Conservation (phyloP, 2,797 vertebrate species). For the Cottoperca gobio region DNA sequence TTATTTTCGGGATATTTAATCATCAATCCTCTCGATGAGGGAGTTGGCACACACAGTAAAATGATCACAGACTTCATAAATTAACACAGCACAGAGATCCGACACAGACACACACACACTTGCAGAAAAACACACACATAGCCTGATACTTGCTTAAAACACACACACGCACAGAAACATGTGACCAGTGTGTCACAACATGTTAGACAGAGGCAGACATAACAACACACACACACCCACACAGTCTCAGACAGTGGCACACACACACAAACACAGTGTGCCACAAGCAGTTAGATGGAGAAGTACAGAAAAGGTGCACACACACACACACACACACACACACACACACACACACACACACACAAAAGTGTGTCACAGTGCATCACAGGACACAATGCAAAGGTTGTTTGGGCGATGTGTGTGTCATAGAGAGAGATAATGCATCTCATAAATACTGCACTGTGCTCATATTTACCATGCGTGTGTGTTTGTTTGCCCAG, state of each 20-base stretch:
- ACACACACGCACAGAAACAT: neutral
- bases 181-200: slow-evolving; percentile 29
- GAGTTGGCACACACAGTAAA: slow-evolving; percentile 25
- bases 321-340: neutral
- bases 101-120: neutral
- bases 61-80: slow-evolving; percentile 35
- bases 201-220: slow-evolving; percentile 24
- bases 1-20: slow-evolving; percentile 43
- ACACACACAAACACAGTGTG: slow-evolving; percentile 5
- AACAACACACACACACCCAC: slow-evolving; percentile 31
- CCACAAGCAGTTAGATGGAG: slow-evolving; percentile 27
- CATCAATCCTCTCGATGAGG: slow-evolving; percentile 42
- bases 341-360: neutral
- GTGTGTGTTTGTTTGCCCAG: neutral
- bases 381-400: neutral
- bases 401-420: neutral
- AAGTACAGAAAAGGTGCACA: neutral
- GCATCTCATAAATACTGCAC: neutral
- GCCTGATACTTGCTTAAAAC: neutral
- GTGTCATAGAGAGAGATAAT: neutral
- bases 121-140: neutral
- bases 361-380: neutral
- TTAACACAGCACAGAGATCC: slow-evolving; percentile 6
- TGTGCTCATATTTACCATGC: neutral
- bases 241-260: slow-evolving; percentile 7